Evolutionary conservation across 2,797 vertebrate genomes (phyloP), one percentile per base, ranked within the genome.

Genomic region (Bradypodion ventrale): DNA sequence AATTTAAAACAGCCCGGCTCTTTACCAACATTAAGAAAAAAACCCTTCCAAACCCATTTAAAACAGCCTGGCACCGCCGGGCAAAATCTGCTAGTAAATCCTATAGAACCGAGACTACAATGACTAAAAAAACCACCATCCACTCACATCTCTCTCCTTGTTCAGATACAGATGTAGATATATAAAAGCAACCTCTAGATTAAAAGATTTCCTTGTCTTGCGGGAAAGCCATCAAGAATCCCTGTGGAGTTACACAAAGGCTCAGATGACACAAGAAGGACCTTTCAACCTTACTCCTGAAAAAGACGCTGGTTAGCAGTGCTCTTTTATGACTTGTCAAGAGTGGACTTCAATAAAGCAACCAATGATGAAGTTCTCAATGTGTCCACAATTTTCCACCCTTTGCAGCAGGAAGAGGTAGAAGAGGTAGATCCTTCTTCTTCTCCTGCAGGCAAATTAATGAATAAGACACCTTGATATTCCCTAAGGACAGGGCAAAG

Each of bases 351-450:
- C 46, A 40, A 69, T 5, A 46, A n/a, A 40, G 49, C 74, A 84
- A 83, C 40, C 0, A 0, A 0, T 0, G 0, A 56, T 7, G 23
- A 29, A n/a, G 8, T 2, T 82, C 40, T 13, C 70, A 79, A 32
- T 62, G 16, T 7, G 7, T 76, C 60, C 32, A 32, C 63, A 70
- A 25, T 46, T 42, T 2, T 2, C 82, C 83, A 80, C 77, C 46
- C 2, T 42, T n/a, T 12, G 23, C 84, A 62, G 56, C 1, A 44
- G 15, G 60, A 56, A n/a, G n/a, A n/a, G n/a, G n/a, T n/a, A n/a
- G 0, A 85, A n/a, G 0, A 0, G 27, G 44, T 13, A 25, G 0
- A 0, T 40, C 1, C 78, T 79, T 65, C 25, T 35, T 27, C 83
- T 9, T 75, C 1, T 3, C 10, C 46, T 4, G 7, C 46, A 5